Evolutionary conservation across 2,888 invertebrate species (phyloP), one percentile per base, ranked within the genome.

Genomic region (Gymnosoma rotundatum): DNA sequence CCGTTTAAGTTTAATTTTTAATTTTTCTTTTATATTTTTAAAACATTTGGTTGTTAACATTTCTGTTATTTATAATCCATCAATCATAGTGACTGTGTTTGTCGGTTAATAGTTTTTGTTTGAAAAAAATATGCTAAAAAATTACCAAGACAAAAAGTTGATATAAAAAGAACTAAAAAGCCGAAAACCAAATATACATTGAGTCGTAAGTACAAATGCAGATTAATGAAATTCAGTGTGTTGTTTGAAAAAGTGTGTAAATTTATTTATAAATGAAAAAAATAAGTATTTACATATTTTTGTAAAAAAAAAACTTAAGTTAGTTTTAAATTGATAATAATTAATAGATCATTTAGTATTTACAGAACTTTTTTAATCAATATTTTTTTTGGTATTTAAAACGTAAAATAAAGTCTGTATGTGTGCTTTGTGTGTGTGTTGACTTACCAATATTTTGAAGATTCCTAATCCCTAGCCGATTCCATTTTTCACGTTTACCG

Each of bases 201-300:
- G 88, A 89, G 89, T 89, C 89, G 91, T 91, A 91, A 92, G 92
- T 92, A 92, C 92, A 91, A 92, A 91, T 92, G 92, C 90, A 90
- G 89, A 90, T 91, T 89, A 89, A 91, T 86, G 64, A 83, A 80
- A 82, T 85, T 83, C 74, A 85, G 69, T 69, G 69, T 69, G 42
- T 70, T 45, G 38, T 79, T 58, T 70, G 60, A 76, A 72, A 60
- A 75, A 81, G 78, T 78, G 78, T 78, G 81, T 72, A 80, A 83
- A 74, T 83, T 66, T 69, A 66, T 61, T 52, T 66, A 56, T 61
- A 60, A n/a, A n/a, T n/a, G n/a, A n/a, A n/a, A n/a, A n/a, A 79
- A 58, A 63, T 78, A 72, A 54, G 73, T 80, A 67, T 79, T 54
- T 61, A 60, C 20, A 48, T 52, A 45, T 50, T 60, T 61, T 50